Evolutionary conservation across 2,113 vertebrate genomes (phyloP), one percentile per base, ranked within the genome.

Genomic region (Sterna hirundo): DNA sequence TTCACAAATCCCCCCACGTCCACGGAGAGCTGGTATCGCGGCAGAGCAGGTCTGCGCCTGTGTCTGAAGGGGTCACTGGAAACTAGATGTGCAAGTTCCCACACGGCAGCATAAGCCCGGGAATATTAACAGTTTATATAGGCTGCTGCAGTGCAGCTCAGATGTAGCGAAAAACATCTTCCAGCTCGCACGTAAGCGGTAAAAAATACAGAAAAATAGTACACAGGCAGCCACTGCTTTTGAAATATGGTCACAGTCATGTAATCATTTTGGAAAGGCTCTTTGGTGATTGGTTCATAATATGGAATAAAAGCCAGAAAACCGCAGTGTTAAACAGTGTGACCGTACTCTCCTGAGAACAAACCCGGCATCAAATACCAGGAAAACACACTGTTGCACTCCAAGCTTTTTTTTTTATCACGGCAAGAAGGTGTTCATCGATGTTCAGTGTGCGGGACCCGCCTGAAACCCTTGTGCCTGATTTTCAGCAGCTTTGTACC

Each of bases 1-100:
- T 3, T 44, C 3, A 5, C 36, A 70, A 62, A 77, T 29, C 74
- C 7, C n/a, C 85, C 34, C 8, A 12, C 1, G 8, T 17, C 11
- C 29, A 3, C 0, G 7, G 61, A 20, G 80, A 34, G 38, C 25
- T 61, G 77, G 36, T 44, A 29, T 5, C 0, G 1, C 1, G 13
- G 76, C 49, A 61, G 51, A 75, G 61, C 49, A 71, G 77, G 60
- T 54, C 74, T 58, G 61, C 0, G 10, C 52, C 89, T 25, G 21
- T 47, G 77, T 88, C 80, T 85, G 77, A 51, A 70, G 58, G 46
- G 34, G 62, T 76, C 84, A 85, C 52, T 26, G 66, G 38, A 62
- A 94, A 87, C 58, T 15, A 57, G 30, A 49, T 0, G 0, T 49
- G 84, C 40, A 40, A 25, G 52, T 21, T 72, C 85, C 78, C 70